Evolutionary conservation across 2,797 vertebrate genomes (phyloP).

Genomic region (Eurystomus glaucurus): DNA sequence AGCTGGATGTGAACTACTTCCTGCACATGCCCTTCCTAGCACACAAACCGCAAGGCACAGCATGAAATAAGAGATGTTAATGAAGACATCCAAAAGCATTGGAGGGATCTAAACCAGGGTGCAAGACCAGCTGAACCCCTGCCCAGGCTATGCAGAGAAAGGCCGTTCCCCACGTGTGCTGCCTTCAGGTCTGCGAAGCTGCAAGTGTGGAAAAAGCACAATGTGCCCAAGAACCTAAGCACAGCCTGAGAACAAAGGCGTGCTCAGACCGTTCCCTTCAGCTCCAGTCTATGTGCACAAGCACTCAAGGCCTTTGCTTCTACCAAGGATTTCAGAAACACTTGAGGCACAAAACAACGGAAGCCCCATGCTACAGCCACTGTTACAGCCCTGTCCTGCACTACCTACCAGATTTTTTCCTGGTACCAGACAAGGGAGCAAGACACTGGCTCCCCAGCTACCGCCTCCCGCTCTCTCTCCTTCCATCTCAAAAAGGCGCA

Average conservation of each 20-base stretch:
- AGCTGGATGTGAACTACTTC: neutral
- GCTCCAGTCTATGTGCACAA: accelerated
- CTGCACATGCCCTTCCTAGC: neutral
- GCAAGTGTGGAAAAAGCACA: too few relatives aligned
- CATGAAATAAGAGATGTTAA: neutral
- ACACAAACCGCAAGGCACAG: neutral
- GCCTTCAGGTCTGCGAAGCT: neutral
- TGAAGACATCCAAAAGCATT: neutral
- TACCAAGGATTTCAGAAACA: neutral
- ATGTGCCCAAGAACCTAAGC: too few relatives aligned
- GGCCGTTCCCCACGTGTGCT: accelerated
- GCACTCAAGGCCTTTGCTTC: neutral
- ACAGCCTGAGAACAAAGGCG: neutral
- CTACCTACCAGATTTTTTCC: accelerated
- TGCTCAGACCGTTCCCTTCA: neutral
- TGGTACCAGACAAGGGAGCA: neutral
- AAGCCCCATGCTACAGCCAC: accelerated
- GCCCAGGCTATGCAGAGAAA: neutral
- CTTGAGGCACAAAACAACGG: accelerated
- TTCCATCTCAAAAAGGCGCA: accelerated
- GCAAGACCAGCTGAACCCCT: neutral
- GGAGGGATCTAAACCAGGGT: neutral
- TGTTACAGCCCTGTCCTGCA: neutral
- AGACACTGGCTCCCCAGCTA: accelerated
- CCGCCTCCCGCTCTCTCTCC: accelerated